Conservation (phyloP, 2,113 vertebrate species). For the Sander vitreus region DNA sequence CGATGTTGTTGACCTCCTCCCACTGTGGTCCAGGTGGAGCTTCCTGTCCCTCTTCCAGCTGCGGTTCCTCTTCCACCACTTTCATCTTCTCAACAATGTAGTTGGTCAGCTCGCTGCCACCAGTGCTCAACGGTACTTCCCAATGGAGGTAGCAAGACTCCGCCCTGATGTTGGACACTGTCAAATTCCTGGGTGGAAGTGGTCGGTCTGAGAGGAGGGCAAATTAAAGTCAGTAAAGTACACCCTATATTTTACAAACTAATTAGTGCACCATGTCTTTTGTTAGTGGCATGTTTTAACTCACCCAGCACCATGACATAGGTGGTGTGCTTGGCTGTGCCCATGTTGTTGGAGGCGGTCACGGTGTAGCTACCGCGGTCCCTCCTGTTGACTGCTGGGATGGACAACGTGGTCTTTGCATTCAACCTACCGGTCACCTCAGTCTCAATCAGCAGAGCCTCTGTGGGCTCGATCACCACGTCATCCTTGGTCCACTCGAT, state of each 20-base stretch:
- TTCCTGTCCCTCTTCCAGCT: slow-evolving; percentile 73
- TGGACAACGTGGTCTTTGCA: slow-evolving; percentile 88
- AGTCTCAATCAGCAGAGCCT: slow-evolving; percentile 89
- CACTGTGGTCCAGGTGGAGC: slow-evolving; percentile 87
- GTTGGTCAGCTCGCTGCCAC: slow-evolving; percentile 96
- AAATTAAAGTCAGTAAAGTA: neutral
- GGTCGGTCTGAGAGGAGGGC: slow-evolving; percentile 88
- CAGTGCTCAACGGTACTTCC: slow-evolving; percentile 92
- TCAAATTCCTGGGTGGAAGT: slow-evolving; percentile 92
- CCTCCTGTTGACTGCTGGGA: slow-evolving; percentile 84
- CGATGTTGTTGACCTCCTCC: slow-evolving; percentile 90
- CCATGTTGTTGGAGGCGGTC: slow-evolving; percentile 92
- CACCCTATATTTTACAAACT: neutral
- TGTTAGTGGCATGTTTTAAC: slow-evolving; percentile 19
- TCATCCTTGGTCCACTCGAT: slow-evolving; percentile 97
- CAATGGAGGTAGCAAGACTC: slow-evolving; percentile 93
- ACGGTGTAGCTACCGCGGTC: slow-evolving; percentile 92
- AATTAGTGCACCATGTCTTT: neutral
- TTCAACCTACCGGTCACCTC: slow-evolving; percentile 90
- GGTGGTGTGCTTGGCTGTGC: slow-evolving; percentile 88
- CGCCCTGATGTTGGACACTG: slow-evolving; percentile 92
- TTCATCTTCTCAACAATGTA: slow-evolving; percentile 95
- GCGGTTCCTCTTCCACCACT: slow-evolving; percentile 59
- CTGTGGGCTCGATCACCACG: slow-evolving; percentile 87
- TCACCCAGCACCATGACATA: slow-evolving; percentile 92